Evolutionary conservation across 2,113 vertebrate species (phyloP).

Genomic region (Scophthalmus maximus): DNA sequence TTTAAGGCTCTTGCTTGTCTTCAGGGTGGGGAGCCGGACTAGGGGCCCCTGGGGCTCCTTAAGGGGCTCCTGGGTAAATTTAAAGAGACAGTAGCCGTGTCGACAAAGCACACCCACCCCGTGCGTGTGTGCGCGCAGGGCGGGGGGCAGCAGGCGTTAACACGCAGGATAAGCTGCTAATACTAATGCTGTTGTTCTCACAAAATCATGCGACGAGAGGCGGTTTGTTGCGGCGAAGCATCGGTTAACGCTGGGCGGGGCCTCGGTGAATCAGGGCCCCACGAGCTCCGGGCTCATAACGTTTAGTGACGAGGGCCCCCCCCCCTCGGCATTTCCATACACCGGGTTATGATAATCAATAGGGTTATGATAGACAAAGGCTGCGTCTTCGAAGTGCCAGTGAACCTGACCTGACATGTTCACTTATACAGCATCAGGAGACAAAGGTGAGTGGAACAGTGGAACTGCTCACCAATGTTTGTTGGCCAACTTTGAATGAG

Average conservation of each 20-base stretch:
- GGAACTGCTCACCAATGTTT: too few species aligned
- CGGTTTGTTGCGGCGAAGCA: constrained; percentile 11
- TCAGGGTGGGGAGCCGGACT: constrained; percentile 92
- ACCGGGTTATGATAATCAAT: too few species aligned
- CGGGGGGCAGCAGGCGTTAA: constrained; percentile 58
- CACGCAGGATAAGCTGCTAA: constrained; percentile 63
- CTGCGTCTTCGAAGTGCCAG: too few species aligned
- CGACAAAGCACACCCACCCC: constrained; percentile 71
- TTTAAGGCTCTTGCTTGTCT: constrained; percentile 86
- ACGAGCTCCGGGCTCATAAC: background rate
- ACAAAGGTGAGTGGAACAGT: too few species aligned
- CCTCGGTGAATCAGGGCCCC: constrained; percentile 36
- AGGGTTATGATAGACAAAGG: background rate
- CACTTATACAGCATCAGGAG: too few species aligned
- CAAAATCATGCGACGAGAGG: constrained; percentile 9
- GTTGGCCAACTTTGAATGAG: too few species aligned
- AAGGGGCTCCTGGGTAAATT: constrained; percentile 99
- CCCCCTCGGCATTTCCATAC: too few species aligned
- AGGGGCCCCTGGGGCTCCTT: constrained; percentile 97
- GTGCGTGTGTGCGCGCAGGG: constrained; percentile 13
- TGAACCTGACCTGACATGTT: too few species aligned
- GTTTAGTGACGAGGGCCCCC: too few species aligned
- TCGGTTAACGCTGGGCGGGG: constrained; percentile 37
- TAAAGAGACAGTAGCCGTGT: constrained; percentile 92
- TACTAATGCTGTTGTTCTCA: constrained; percentile 39